Base-by-base conservation (phyloP, 2,888 invertebrate genomes). In the Sericinus montela region DNA sequence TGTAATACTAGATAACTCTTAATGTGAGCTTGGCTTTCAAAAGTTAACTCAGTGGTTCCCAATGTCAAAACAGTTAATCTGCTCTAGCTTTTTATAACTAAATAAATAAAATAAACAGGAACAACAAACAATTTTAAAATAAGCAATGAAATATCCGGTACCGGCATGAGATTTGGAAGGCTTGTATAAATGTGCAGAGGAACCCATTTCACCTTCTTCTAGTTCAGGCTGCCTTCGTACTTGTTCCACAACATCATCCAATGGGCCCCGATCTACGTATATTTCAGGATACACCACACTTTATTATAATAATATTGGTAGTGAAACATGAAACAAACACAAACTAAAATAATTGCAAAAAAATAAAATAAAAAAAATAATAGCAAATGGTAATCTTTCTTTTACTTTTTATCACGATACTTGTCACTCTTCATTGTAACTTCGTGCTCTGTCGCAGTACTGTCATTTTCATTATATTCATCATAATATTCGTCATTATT, bases 181-280 rank as follows among this genome's bases (percentile, higher is more conserved):
- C 51, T 87, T 87, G 55, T 79, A 86, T 37, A 79, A 54, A 51
- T 78, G 75, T 7, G 75, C 81, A 1, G 83, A 73, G 1, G 82
- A 74, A 4, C 73, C 78, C 77, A 84, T 85, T 56, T 88, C 87
- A 8, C 75, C 88, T 60, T 89, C 89, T 54, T 88, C 89, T 9
- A 87, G 63, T 59, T 89, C 88, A 3, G 89, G 87, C 51, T 88
- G 89, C 0, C 87, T 81, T 14, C 85, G 72, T 0, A 84, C 65
- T 61, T 87, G 85, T 55, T 89, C 89, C 25, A 84, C 76, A 0
- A 88, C 83, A 51, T 88, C 87, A 47, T 88, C 89, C 3, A 89
- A 62, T 1, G 89, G 87, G 1, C 86, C 87, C 3, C 80, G 73
- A 37, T 87, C 87, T 14, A 83, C 76, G 53, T 79, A 81, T 3